Base-by-base conservation (phyloP, 2,797 vertebrate genomes). In the Manis javanica region DNA sequence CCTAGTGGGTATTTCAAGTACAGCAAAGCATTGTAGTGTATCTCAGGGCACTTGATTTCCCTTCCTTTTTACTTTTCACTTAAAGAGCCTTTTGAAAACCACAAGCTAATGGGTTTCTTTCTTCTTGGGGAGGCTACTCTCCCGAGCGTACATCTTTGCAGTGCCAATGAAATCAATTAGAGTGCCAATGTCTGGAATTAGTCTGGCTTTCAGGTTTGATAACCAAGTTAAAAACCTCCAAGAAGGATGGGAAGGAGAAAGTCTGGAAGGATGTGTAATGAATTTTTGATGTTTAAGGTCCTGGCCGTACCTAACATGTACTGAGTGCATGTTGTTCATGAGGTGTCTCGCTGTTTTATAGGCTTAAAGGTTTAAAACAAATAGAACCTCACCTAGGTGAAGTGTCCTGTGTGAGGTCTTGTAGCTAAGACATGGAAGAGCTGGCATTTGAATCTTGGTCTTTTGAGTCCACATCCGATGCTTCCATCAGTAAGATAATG, bases 211-310 rank as follows among this genome's bases (percentile, higher is more conserved):
- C 78, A 86, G 87, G 49, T 34, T 91, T 96, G 69, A 34, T 46
- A 90, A 7, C 24, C 72, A 81, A 42, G 85, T 68, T 68, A 91
- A 81, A 91, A 66, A 91, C 61, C 81, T 90, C 79, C 16, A 49
- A 71, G 72, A 86, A 82, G 37, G n/a, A 31, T 69, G 74, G 72
- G 63, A 42, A 69, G 88, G 55, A 96, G 34, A 91, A 29, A 49
- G 57, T 49, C 55, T 55, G 64, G 64, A 64, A 92, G 74, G 49
- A 42, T 1, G 29, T 64, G 57, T 95, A 89, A 85, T 90, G 31
- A 16, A 13, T 49, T 95, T 94, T 90, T 95, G 46, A 88, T 83
- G 42, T 83, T 94, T 93, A 87, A 90, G 85, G 71, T 96, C 75
- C 14, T 77, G 16, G 19, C 86, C 81, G 87, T 77, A 29, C 9